Percentiles rank a stretch among this genome's conserved stretches.
These are phyloP conservation scores for Mesopsocus fuscifrons DNA, from an alignment of 2,888 invertebrate species.

Conservation along the genomic window DNA sequence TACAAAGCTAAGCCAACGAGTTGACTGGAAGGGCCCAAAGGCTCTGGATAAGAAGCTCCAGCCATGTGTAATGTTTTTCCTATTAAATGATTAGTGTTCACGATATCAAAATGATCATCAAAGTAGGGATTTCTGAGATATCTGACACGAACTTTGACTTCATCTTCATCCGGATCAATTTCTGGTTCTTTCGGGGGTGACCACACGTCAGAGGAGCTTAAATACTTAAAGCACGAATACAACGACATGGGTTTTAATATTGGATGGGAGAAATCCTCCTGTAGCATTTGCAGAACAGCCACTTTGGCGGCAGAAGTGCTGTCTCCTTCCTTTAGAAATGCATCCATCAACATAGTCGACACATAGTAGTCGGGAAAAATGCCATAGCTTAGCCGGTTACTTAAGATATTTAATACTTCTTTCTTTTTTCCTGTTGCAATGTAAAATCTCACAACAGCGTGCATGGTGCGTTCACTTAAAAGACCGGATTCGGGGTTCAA, in stretches of 20 bases:
- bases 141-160: slow-evolving; percentile 52
- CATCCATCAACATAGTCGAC: slow-evolving; percentile 62
- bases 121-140: slow-evolving; percentile 64
- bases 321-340: slow-evolving; percentile 47
- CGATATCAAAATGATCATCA: slow-evolving; percentile 81
- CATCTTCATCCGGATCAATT: slow-evolving; percentile 31
- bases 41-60: slow-evolving; percentile 26
- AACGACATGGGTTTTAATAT: slow-evolving; percentile 47
- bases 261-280: slow-evolving; percentile 64
- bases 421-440: slow-evolving; percentile 34
- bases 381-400: slow-evolving; percentile 72
- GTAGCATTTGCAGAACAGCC: slow-evolving; percentile 64
- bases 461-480: slow-evolving; percentile 58
- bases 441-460: slow-evolving; percentile 52
- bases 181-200: slow-evolving; percentile 21
- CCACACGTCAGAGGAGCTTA: slow-evolving; percentile 33
- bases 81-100: slow-evolving; percentile 43
- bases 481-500: slow-evolving; percentile 48
- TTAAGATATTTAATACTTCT: slow-evolving; percentile 48
- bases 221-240: slow-evolving; percentile 54
- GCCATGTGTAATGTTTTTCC: slow-evolving; percentile 66
- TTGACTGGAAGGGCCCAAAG: slow-evolving; percentile 34
- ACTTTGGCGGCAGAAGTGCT: slow-evolving; percentile 54
- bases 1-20: slow-evolving; percentile 46
- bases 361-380: slow-evolving; percentile 70